Conservation (phyloP, 2,113 vertebrate species). For the Pseudorhombus dupliciocellatus region DNA sequence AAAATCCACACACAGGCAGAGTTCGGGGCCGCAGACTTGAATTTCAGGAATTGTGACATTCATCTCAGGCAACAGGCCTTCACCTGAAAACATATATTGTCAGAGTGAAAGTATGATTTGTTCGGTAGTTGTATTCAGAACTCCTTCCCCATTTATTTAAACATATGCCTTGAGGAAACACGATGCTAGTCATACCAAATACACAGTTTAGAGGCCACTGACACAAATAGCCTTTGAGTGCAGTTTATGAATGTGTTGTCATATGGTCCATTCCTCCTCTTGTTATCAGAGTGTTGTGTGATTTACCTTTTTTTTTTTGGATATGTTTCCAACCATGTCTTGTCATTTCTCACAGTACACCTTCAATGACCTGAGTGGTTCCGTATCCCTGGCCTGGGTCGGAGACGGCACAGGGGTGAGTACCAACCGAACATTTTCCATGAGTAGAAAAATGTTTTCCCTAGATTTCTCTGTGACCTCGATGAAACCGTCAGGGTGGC, state of each 20-base stretch:
- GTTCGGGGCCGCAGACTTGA: not conserved
- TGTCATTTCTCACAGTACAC: conserved; percentile 70
- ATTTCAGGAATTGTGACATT: conserved; percentile 10
- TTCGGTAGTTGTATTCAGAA: not conserved
- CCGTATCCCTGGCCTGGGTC: conserved; percentile 92
- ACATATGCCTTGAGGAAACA: not conserved
- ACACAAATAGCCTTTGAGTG: not conserved
- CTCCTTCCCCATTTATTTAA: not conserved
- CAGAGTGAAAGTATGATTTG: not conserved
- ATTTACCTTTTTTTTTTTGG: too few relatives aligned
- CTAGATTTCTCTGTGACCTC: conserved; percentile 1
- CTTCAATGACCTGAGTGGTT: conserved; percentile 89
- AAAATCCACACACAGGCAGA: conserved; percentile 9
- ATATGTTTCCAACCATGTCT: not conserved
- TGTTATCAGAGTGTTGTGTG: not conserved
- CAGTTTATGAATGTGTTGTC: conserved; percentile 1
- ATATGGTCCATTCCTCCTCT: not conserved
- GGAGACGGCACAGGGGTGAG: conserved; percentile 93
- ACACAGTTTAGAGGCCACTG: not conserved
- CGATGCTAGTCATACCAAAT: conserved; percentile 8
- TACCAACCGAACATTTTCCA: conserved; percentile 25
- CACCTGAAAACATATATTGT: not conserved
- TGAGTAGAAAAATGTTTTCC: not conserved
- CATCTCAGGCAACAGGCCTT: not conserved
- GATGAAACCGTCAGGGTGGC: not conserved